Percentiles rank a stretch among this genome's conserved stretches.
Conservation (phyloP, 2,797 vertebrate species). For the Pitangus sulphuratus region DNA sequence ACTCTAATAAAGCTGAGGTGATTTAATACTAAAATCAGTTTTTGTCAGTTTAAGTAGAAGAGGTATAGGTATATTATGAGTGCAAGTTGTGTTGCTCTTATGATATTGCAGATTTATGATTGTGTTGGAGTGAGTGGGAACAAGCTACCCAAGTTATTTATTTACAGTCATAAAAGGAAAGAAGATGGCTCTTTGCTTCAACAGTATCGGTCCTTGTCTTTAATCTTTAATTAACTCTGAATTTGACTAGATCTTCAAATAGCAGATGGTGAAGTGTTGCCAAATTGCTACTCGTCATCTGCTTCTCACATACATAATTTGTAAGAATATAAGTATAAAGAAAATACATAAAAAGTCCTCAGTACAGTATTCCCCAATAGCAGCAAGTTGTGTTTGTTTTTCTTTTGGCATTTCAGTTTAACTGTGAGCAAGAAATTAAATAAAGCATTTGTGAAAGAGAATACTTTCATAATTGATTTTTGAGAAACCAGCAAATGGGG, state of each 20-base stretch:
- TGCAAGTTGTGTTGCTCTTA: not conserved
- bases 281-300: conserved; percentile 57
- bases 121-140: not conserved
- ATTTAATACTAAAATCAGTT: not conserved
- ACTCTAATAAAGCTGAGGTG: not conserved
- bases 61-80: not conserved
- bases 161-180: not conserved
- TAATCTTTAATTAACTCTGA: conserved; percentile 64
- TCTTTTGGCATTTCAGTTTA: conserved; percentile 1
- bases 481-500: not conserved
- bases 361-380: not conserved
- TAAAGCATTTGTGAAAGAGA: not conserved
- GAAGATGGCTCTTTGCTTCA: conserved; percentile 16
- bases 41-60: not conserved
- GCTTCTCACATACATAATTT: conserved; percentile 51
- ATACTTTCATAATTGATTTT: not conserved
- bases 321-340: conserved; percentile 19
- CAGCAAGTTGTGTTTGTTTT: not conserved
- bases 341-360: not conserved
- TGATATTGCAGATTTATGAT: not conserved
- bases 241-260: conserved; percentile 57
- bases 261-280: conserved; percentile 60
- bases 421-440: not conserved
- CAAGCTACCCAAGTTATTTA: not conserved
- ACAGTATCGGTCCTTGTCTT: not conserved